Conservation (phyloP, 2,888 invertebrate species). For the Standfussiana lucernea region DNA sequence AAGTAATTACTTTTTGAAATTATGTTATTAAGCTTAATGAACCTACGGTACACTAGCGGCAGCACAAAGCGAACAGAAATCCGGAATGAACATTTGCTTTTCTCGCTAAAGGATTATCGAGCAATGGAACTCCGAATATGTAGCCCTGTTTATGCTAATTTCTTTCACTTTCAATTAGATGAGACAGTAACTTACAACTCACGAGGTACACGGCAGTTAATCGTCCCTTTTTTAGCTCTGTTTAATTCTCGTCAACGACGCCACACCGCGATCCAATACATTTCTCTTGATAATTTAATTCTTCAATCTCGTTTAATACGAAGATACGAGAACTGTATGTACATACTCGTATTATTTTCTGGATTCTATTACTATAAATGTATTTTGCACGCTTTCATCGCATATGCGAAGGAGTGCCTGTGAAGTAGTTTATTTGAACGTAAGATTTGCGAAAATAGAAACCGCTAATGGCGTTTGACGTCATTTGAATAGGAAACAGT, state of each 20-base stretch:
- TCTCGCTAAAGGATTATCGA: constrained; percentile 44
- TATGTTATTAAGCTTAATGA: constrained; percentile 82
- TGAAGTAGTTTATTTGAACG: neutral
- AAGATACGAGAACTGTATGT: constrained; percentile 34
- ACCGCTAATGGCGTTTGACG: constrained; percentile 2
- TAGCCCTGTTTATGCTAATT: constrained; percentile 58
- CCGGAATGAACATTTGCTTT: constrained; percentile 49
- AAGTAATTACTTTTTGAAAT: constrained; percentile 83
- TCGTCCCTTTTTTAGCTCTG: constrained; percentile 45
- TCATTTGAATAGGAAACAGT: constrained; percentile 3
- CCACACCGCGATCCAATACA: constrained; percentile 43
- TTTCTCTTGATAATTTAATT: constrained; percentile 51
- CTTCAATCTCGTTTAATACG: constrained; percentile 50
- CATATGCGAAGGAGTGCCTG: constrained; percentile 5
- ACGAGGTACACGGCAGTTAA: constrained; percentile 33
- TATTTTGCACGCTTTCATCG: constrained; percentile 27
- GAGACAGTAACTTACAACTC: constrained; percentile 50
- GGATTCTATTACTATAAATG: constrained; percentile 34
- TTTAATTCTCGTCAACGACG: constrained; percentile 45
- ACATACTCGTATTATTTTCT: constrained; percentile 53
- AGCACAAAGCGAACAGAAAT: constrained; percentile 54
- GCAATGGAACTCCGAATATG: constrained; percentile 49
- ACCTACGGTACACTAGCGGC: constrained; percentile 51
- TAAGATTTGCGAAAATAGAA: constrained; percentile 9
- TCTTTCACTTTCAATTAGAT: constrained; percentile 65